A percentile compares a stretch with the other conserved stretches of the same genome.
These are phyloP conservation scores for Pseudochaenichthys georgianus DNA, from an alignment of 2,797 vertebrate genomes.

Conservation along the genomic window DNA sequence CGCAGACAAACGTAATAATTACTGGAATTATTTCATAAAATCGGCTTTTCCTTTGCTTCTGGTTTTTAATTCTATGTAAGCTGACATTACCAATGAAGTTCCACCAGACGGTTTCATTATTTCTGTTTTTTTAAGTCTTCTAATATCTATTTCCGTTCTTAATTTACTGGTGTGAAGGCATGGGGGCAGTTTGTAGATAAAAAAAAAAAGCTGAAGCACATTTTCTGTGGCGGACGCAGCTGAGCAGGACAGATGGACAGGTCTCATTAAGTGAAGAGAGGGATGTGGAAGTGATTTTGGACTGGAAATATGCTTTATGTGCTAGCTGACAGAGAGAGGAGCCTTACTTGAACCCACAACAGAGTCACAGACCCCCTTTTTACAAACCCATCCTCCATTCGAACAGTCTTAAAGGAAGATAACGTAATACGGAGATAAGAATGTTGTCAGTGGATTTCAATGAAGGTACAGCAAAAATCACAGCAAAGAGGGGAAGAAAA, in stretches of 20 bases:
- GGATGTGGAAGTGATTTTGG: constrained; percentile 56
- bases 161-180: constrained; percentile 53
- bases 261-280: constrained; percentile 52
- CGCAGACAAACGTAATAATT: constrained; percentile 51
- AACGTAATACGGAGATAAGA: constrained; percentile 43
- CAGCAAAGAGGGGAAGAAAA: constrained; percentile 15
- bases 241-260: constrained; percentile 50
- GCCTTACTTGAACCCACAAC: constrained; percentile 72
- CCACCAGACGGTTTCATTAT: constrained; percentile 47
- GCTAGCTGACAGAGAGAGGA: constrained; percentile 49
- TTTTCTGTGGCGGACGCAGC: constrained; percentile 38
- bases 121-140: constrained; percentile 56
- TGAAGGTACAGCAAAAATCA: constrained; percentile 46
- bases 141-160: constrained; percentile 52
- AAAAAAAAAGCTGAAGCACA: constrained; percentile 58
- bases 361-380: constrained; percentile 51
- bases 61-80: constrained; percentile 56
- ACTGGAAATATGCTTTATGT: constrained; percentile 43
- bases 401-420: constrained; percentile 43
- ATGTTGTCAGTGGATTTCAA: constrained; percentile 64
- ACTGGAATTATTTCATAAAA: constrained; percentile 54
- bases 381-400: constrained; percentile 52
- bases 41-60: constrained; percentile 52
- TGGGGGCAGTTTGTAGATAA: constrained; percentile 58
- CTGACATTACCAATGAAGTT: constrained; percentile 59